phyloP scores from a whole-genome alignment of 2,888 invertebrate species.

The Eulithis testata region DNA sequence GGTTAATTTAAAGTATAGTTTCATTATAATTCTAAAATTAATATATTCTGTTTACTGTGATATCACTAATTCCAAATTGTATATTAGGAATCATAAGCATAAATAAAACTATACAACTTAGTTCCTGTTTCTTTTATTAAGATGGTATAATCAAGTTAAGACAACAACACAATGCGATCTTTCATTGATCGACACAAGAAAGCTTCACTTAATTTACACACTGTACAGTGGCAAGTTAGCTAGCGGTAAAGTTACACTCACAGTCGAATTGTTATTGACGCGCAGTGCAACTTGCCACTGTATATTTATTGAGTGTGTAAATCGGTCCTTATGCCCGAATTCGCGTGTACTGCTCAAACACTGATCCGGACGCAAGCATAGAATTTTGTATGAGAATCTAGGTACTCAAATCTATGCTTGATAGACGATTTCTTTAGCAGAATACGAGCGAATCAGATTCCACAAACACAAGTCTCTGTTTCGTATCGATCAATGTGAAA shows the following conservation, averaged over 20 bases:
- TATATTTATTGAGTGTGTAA: too few relatives aligned
- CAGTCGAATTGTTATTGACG: too few relatives aligned
- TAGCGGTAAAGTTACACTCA: too few relatives aligned
- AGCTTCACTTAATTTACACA: too few relatives aligned
- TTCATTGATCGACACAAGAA: slow-evolving; percentile 13
- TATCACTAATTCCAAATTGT: slow-evolving; percentile 29
- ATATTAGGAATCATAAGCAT: slow-evolving; percentile 18
- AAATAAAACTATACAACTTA: slow-evolving; percentile 28
- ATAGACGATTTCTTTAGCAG: too few relatives aligned
- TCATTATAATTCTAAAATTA: slow-evolving; percentile 1
- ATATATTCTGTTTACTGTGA: slow-evolving; percentile 29
- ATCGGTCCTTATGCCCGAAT: too few relatives aligned
- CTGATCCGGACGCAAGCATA: too few relatives aligned
- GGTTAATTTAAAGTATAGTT: slow-evolving; percentile 11
- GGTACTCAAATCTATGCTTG: too few relatives aligned
- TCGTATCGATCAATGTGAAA: slow-evolving; percentile 13
- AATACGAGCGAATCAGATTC: neutral
- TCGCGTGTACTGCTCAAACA: too few relatives aligned
- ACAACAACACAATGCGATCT: slow-evolving; percentile 9
- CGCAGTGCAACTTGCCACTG: too few relatives aligned
- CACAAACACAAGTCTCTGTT: neutral
- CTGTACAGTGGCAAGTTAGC: too few relatives aligned
- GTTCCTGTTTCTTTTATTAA: slow-evolving; percentile 22
- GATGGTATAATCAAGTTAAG: slow-evolving; percentile 6
- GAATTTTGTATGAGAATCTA: too few relatives aligned